Conservation (phyloP, 1,140 invertebrate genomes). For the Drosophila albomicans region DNA sequence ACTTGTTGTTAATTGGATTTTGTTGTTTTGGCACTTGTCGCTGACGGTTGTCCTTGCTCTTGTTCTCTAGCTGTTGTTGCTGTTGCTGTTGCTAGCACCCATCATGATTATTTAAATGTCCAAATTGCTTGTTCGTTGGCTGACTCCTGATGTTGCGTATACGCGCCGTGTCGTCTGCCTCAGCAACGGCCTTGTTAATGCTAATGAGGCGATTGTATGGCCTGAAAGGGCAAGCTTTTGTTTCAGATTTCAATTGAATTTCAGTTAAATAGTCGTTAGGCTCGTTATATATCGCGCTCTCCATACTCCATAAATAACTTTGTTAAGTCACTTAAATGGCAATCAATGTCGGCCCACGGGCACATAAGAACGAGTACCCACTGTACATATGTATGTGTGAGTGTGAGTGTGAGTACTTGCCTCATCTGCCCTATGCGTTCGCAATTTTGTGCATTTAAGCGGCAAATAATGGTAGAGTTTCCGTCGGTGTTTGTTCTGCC, state of each 20-base stretch:
- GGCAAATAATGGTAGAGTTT: slow-evolving; percentile 46
- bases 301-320: slow-evolving; percentile 59
- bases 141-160: slow-evolving; percentile 28
- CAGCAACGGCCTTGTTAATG: slow-evolving; percentile 28
- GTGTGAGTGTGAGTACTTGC: background rate
- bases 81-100: no score
- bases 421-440: background rate
- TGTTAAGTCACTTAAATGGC: slow-evolving; percentile 70
- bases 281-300: slow-evolving; percentile 54
- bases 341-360: slow-evolving; percentile 57
- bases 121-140: slow-evolving; percentile 6
- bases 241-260: slow-evolving; percentile 72
- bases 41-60: background rate
- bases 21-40: slow-evolving; percentile 33
- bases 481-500: background rate
- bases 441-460: slow-evolving; percentile 40
- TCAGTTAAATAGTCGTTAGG: slow-evolving; percentile 72
- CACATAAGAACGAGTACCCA: slow-evolving; percentile 5
- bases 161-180: slow-evolving; percentile 6
- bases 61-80: background rate
- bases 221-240: slow-evolving; percentile 55
- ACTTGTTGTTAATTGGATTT: slow-evolving; percentile 55
- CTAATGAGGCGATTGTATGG: slow-evolving; percentile 64
- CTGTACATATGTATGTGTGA: no score
- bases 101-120: slow-evolving; percentile 3